A percentile compares a stretch with the other conserved stretches of the same genome.
These are phyloP conservation scores for Schizopygopsis malacanthus DNA, from an alignment of 2,797 vertebrate genomes.

Conservation along the genomic window DNA sequence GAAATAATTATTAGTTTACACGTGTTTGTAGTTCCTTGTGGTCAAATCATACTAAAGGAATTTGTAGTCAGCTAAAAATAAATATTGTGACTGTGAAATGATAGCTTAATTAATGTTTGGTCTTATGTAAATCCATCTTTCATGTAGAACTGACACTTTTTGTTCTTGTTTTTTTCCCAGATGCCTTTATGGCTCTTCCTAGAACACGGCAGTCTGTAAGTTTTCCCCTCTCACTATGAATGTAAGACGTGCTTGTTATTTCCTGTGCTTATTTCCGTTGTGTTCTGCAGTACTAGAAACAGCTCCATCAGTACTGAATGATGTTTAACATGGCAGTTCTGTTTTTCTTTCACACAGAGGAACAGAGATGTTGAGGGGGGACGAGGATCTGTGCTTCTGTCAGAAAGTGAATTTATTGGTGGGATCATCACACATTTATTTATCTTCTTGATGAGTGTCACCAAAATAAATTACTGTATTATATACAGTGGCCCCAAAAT, in stretches of 20 bases:
- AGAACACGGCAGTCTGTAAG: slow-evolving; percentile 29
- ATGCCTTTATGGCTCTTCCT: background rate
- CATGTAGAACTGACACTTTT: background rate
- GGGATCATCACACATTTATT: slow-evolving; percentile 64
- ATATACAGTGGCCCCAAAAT: background rate
- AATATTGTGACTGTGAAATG: background rate
- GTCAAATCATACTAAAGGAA: background rate
- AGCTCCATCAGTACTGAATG: background rate
- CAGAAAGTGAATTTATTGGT: slow-evolving; percentile 92
- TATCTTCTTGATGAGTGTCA: background rate
- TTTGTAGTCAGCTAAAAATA: background rate
- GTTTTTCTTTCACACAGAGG: background rate
- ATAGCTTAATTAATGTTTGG: background rate
- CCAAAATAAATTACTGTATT: background rate
- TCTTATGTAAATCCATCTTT: background rate
- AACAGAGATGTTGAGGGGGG: background rate
- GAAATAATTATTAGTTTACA: background rate
- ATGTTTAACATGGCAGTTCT: background rate
- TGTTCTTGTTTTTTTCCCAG: background rate
- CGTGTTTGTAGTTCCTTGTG: background rate
- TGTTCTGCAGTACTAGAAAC: background rate
- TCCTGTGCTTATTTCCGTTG: background rate
- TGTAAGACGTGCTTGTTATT: background rate
- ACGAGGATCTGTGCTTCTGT: slow-evolving; percentile 81
- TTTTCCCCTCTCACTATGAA: background rate